These are phyloP conservation scores for Hemicentrotus pulcherrimus DNA, from an alignment of 35 echinoderm and acorn worm species.

Conservation along the genomic window DNA sequence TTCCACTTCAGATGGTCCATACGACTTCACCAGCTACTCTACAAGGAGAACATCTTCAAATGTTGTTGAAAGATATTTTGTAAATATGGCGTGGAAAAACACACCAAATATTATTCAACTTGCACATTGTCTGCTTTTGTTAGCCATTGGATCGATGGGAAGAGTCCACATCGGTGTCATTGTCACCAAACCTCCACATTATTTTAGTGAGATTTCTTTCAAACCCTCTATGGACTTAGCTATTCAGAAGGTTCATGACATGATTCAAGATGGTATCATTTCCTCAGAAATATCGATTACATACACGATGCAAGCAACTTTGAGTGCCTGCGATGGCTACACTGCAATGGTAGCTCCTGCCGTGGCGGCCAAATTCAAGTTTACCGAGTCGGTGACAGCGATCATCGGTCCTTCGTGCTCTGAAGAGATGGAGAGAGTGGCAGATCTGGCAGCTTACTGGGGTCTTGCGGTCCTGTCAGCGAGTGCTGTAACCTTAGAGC, in stretches of 20 bases:
- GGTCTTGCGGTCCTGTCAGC: conserved; percentile 4
- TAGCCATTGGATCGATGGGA: background rate
- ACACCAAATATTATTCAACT: background rate
- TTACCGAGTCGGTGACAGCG: background rate
- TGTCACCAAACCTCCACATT: background rate
- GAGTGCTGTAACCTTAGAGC: background rate
- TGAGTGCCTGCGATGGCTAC: background rate
- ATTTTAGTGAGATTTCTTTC: background rate
- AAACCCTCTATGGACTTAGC: background rate
- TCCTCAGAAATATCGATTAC: background rate
- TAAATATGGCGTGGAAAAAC: background rate
- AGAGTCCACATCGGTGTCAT: conserved; percentile 14
- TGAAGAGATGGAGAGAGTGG: background rate
- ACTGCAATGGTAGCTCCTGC: conserved; percentile 14
- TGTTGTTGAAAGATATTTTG: background rate
- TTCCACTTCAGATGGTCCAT: background rate
- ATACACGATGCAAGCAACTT: background rate
- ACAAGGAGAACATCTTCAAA: background rate
- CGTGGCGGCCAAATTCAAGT: background rate
- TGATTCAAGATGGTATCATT: background rate
- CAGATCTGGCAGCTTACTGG: conserved; percentile 50
- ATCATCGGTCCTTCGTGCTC: conserved; percentile 47
- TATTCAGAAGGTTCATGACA: background rate
- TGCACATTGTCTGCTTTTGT: background rate
- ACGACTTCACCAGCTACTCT: background rate